Evolutionary conservation across 2,113 vertebrate genomes (phyloP), one percentile per base, ranked within the genome.

Genomic region (Chloebia gouldiae): DNA sequence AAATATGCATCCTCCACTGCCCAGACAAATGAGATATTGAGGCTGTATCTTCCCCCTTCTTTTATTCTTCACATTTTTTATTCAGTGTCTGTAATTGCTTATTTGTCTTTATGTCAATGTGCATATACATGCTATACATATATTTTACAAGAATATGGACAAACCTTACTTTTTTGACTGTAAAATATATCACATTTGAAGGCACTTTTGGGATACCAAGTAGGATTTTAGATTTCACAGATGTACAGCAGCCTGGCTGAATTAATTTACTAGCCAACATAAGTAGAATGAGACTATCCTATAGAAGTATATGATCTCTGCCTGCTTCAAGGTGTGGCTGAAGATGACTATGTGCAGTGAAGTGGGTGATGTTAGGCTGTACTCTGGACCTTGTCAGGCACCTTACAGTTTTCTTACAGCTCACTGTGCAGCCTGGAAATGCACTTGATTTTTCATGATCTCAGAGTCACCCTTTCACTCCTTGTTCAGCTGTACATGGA

Each of bases 131-230:
- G 6, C 19, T 7, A 27, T 15, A 28, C 5, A 31, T 10, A 33
- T 50, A 27, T 64, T n/a, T 51, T n/a, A 3, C 12, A 61, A 57
- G 1, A 18, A 28, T 0, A 0, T 44, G 18, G n/a, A 59, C 23
- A 69, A 69, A 35, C 4, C 28, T 87, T 49, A 8, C 2, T n/a
- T 80, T 80, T 59, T 77, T 37, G 6, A 15, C 1, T 1, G 40
- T 40, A n/a, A 71, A 70, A 66, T 45, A 5, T 1, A 17, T 17
- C 1, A 5, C 3, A 33, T 84, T 75, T 90, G 37, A 85, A 85
- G 8, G 12, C 3, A 21, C 4, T 23, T 59, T 13, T 45, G 56
- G 15, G 11, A 24, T 2, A 8, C 2, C 33, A 64, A 61, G 33
- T 7, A 39, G 13, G 4, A n/a, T 75, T 90, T 57, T n/a, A 25